These are phyloP conservation scores for Nothocercus julius DNA, from an alignment of 2,113 vertebrate species.

Conservation along the genomic window DNA sequence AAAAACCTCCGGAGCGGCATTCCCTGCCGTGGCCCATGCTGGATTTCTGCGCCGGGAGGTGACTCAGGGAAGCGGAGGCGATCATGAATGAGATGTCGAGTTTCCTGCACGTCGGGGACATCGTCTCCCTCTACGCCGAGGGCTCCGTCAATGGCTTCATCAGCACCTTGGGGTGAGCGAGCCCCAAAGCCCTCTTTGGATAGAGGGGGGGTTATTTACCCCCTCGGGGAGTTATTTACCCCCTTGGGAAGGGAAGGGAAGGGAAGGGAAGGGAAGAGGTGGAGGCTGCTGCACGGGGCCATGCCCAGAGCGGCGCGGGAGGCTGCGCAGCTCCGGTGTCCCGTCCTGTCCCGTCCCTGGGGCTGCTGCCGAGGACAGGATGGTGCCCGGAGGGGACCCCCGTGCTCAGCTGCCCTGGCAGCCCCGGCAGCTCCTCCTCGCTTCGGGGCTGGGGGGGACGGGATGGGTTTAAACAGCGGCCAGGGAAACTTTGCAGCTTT, in stretches of 20 bases:
- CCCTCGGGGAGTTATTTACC: neutral
- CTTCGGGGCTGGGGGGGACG: neutral
- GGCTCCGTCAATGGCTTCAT: constrained; percentile 98
- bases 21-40: constrained; percentile 13
- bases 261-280: neutral
- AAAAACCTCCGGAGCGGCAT: neutral
- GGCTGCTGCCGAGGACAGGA: neutral
- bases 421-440: neutral
- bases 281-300: neutral
- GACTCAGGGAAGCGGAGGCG: neutral
- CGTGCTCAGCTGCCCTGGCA: neutral
- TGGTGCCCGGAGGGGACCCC: neutral
- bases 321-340: fast-evolving
- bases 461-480: neutral
- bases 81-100: constrained; percentile 96
- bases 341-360: neutral
- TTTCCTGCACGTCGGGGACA: constrained; percentile 97
- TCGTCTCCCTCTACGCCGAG: constrained; percentile 96
- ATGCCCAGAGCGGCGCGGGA: neutral
- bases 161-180: constrained; percentile 93
- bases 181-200: too few relatives aligned
- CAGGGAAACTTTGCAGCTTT: neutral
- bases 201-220: neutral
- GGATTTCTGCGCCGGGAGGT: constrained; percentile 1
- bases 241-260: fast-evolving